phyloP scores from a whole-genome alignment of 2,797 vertebrate genomes.

The Danio choprae region DNA sequence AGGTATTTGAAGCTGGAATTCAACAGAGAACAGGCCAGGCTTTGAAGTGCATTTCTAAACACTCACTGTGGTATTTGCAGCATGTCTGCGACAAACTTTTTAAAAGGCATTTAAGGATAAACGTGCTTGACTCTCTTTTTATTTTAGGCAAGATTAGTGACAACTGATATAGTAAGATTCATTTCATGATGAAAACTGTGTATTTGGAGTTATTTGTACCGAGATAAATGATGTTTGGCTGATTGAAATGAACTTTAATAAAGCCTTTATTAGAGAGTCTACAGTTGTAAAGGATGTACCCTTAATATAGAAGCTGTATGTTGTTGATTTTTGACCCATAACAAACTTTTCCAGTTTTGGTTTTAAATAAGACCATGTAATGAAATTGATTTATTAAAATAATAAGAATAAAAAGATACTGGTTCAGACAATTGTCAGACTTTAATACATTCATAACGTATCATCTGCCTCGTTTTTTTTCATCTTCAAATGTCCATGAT shows the following conservation, averaged over 20 bases:
- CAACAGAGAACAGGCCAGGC: slow-evolving; percentile 12
- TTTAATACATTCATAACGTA: background rate
- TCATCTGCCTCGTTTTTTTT: background rate
- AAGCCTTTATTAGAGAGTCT: background rate
- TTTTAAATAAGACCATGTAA: background rate
- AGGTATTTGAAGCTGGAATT: slow-evolving; percentile 39
- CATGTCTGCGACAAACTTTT: slow-evolving; percentile 16
- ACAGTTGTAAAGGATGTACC: background rate
- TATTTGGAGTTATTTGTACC: slow-evolving; percentile 5
- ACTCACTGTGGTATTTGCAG: slow-evolving; percentile 5
- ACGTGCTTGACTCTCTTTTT: background rate
- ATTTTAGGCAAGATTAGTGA: background rate
- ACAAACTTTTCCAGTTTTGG: background rate
- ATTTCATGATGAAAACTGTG: slow-evolving; percentile 3
- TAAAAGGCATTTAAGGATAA: background rate
- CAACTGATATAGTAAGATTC: background rate
- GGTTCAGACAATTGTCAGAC: background rate
- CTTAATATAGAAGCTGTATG: slow-evolving; percentile 6
- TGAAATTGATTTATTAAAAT: background rate
- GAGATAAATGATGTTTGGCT: slow-evolving; percentile 3
- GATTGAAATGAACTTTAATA: slow-evolving; percentile 12
- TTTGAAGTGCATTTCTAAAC: slow-evolving; percentile 13
- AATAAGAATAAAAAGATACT: background rate
- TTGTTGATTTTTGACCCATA: slow-evolving; percentile 1
- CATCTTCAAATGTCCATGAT: background rate